Evolutionary conservation across 1,140 invertebrate genomes (phyloP).

Genomic region (Microplitis demolitor): DNA sequence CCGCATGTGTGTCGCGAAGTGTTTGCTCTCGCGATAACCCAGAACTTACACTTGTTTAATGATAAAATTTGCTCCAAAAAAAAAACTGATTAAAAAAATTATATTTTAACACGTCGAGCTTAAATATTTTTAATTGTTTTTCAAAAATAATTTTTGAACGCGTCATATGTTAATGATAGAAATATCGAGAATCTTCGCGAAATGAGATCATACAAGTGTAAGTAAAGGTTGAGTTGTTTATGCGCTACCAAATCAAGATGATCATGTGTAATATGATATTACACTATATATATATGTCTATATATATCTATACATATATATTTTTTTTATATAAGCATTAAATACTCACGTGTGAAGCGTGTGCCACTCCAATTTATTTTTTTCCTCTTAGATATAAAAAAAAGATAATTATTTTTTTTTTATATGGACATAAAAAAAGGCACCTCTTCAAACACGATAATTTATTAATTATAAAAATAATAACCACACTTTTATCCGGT

Average conservation of each 20-base stretch:
- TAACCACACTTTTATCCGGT: neutral
- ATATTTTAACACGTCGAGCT: too few species aligned
- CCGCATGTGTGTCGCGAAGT: too few species aligned
- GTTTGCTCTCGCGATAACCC: too few species aligned
- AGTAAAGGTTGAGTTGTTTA: neutral
- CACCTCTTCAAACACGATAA: neutral
- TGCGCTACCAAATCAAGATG: constrained; percentile 2
- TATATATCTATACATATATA: too few species aligned
- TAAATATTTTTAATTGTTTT: too few species aligned
- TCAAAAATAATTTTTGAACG: too few species aligned
- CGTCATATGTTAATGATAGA: neutral
- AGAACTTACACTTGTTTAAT: too few species aligned
- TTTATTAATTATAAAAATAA: neutral
- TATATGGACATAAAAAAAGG: neutral
- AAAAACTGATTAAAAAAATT: neutral
- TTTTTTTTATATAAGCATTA: neutral
- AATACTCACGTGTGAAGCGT: neutral
- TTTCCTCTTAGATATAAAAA: neutral
- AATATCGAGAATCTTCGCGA: neutral
- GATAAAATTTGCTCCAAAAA: too few species aligned
- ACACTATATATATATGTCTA: neutral
- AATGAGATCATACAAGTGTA: neutral
- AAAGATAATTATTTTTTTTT: neutral
- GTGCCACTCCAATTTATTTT: neutral
- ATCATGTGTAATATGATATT: neutral